Evolutionary conservation across 2,888 invertebrate species (phyloP).

Genomic region (Ariolimax columbianus): DNA sequence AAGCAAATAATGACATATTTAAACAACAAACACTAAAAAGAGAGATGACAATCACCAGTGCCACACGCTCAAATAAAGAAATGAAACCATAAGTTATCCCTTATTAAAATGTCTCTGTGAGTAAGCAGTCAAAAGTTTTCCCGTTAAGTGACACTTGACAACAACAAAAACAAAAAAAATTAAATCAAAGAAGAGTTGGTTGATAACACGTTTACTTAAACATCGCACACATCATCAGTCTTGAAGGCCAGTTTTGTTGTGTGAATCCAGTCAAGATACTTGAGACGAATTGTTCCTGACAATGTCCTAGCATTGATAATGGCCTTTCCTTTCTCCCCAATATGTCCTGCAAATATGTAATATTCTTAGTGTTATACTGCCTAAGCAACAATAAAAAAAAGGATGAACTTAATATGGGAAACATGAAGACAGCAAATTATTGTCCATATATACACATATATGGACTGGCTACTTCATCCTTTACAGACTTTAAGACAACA

Average conservation of each 20-base stretch:
- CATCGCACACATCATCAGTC: background rate
- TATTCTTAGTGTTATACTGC: background rate
- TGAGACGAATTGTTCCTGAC: constrained; percentile 41
- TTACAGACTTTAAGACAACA: too few species aligned
- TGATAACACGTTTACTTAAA: background rate
- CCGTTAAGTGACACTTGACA: background rate
- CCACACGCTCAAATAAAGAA: background rate
- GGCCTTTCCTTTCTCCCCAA: constrained; percentile 38
- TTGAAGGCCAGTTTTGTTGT: constrained; percentile 41
- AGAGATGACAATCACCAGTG: too few species aligned
- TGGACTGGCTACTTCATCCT: too few species aligned
- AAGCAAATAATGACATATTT: too few species aligned
- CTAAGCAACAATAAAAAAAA: background rate
- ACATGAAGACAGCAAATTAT: too few species aligned
- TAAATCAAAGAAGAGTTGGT: background rate
- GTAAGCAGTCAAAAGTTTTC: background rate
- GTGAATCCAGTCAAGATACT: constrained; percentile 45
- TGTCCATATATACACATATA: too few species aligned
- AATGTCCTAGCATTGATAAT: constrained; percentile 42
- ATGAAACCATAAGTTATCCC: background rate
- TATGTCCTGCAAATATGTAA: constrained; percentile 35
- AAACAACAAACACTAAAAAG: too few species aligned
- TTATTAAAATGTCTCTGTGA: background rate
- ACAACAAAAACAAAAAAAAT: background rate
- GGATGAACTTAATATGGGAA: too few species aligned